Percentiles rank a stretch among this genome's conserved stretches.
These are phyloP conservation scores for Steinernema khuongi DNA, from an alignment of 1,140 invertebrate genomes.

Conservation along the genomic window DNA sequence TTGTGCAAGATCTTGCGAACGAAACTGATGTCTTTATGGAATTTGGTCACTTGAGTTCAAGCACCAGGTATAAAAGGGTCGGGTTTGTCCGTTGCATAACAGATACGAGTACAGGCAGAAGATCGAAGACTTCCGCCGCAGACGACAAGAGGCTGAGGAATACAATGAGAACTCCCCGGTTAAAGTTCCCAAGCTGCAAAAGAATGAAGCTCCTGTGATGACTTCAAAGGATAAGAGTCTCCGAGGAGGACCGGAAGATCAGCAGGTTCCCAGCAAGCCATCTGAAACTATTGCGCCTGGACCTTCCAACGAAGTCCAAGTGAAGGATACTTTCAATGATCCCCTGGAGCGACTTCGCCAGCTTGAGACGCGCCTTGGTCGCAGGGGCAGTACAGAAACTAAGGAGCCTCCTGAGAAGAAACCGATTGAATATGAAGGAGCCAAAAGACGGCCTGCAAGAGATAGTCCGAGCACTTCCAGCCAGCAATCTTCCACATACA, in stretches of 20 bases:
- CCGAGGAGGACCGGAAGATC: slow-evolving; percentile 27
- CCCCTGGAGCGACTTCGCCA: slow-evolving; percentile 54
- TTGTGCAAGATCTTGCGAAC: slow-evolving; percentile 58
- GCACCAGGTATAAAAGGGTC: slow-evolving; percentile 38
- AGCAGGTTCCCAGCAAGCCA: not conserved
- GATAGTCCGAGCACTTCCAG: slow-evolving; percentile 9
- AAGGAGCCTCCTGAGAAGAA: slow-evolving; percentile 12
- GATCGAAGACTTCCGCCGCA: slow-evolving; percentile 52
- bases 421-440: not conserved
- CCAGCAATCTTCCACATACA: not conserved
- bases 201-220: slow-evolving; percentile 42
- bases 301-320: slow-evolving; percentile 16
- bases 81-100: not conserved
- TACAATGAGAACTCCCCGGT: slow-evolving; percentile 58
- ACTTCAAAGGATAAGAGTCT: slow-evolving; percentile 50
- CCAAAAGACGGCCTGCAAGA: not conserved
- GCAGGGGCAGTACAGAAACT: slow-evolving; percentile 8
- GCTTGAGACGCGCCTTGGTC: slow-evolving; percentile 46
- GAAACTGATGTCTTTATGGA: slow-evolving; percentile 59
- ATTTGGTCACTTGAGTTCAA: slow-evolving; percentile 53
- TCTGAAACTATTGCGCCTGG: slow-evolving; percentile 7
- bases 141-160: slow-evolving; percentile 58
- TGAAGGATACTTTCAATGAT: slow-evolving; percentile 47
- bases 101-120: slow-evolving; percentile 34
- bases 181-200: slow-evolving; percentile 51